A percentile compares a stretch with the other conserved stretches of the same genome.
These are phyloP conservation scores for Coleophora deauratella DNA, from an alignment of 2,888 invertebrate species.

Conservation along the genomic window DNA sequence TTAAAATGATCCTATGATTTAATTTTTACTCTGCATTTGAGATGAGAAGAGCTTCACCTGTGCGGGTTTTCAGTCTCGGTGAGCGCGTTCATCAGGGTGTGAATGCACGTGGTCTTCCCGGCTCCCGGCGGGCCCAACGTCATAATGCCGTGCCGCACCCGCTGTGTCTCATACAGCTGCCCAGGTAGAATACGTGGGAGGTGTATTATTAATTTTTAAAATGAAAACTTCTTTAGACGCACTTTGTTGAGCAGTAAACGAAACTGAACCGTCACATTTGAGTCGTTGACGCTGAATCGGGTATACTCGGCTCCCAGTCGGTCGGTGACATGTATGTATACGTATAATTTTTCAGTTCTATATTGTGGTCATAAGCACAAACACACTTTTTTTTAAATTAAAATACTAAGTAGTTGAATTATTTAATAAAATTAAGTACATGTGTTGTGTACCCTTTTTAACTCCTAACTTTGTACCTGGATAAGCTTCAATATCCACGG, in stretches of 20 bases:
- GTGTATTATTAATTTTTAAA: too few species aligned
- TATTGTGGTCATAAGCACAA: background rate
- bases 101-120: constrained; percentile 93
- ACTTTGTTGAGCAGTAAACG: too few species aligned
- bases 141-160: constrained; percentile 97
- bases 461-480: constrained; percentile 79
- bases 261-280: too few species aligned
- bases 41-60: constrained; percentile 72
- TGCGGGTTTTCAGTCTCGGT: constrained; percentile 89
- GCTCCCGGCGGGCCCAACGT: constrained; percentile 95
- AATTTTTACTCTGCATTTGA: too few species aligned
- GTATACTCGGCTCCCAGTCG: too few species aligned
- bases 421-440: too few species aligned
- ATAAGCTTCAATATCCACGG: constrained; percentile 96
- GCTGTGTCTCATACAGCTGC: constrained; percentile 94
- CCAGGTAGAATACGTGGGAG: constrained; percentile 5
- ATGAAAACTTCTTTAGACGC: too few species aligned
- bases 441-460: too few species aligned
- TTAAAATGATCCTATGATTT: too few species aligned
- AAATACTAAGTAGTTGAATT: background rate
- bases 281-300: too few species aligned
- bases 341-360: background rate
- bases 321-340: too few species aligned
- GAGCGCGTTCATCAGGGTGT: constrained; percentile 93
- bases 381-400: background rate